Evolutionary conservation across 2,888 invertebrate genomes (phyloP).

Genomic region (Neuroscelio doddi): DNA sequence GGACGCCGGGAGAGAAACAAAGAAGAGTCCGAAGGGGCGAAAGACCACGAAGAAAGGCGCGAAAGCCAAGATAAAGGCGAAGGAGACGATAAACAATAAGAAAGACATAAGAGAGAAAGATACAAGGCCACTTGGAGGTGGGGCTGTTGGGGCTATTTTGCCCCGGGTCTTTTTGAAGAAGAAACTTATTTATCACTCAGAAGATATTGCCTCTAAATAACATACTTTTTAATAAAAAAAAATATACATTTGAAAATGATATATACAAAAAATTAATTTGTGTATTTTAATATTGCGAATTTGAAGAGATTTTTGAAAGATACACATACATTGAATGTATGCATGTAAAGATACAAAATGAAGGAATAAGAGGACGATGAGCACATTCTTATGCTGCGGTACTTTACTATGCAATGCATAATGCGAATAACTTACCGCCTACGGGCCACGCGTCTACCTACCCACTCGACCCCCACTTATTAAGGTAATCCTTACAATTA

Average conservation of each 20-base stretch:
- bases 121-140: not conserved
- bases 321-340: no score
- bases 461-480: slow-evolving; percentile 49
- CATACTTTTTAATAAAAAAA: no score
- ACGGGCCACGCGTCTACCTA: slow-evolving; percentile 49
- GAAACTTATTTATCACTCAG: no score
- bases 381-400: not conserved
- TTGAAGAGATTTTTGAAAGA: no score
- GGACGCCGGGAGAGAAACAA: slow-evolving; percentile 33
- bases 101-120: slow-evolving; percentile 26
- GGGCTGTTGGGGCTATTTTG: slow-evolving; percentile 5
- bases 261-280: no score
- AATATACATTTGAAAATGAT: no score
- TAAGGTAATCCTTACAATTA: slow-evolving; percentile 59
- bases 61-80: slow-evolving; percentile 27
- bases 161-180: no score
- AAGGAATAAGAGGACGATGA: not conserved
- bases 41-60: slow-evolving; percentile 39
- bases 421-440: slow-evolving; percentile 39
- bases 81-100: slow-evolving; percentile 8
- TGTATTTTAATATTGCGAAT: no score
- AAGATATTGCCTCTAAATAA: no score
- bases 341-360: no score
- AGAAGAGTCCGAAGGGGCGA: slow-evolving; percentile 27
- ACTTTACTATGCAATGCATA: slow-evolving; percentile 30